Evolutionary conservation across 2,797 vertebrate genomes (phyloP), one percentile per base, ranked within the genome.

Genomic region (Rousettus madagascariensis): DNA sequence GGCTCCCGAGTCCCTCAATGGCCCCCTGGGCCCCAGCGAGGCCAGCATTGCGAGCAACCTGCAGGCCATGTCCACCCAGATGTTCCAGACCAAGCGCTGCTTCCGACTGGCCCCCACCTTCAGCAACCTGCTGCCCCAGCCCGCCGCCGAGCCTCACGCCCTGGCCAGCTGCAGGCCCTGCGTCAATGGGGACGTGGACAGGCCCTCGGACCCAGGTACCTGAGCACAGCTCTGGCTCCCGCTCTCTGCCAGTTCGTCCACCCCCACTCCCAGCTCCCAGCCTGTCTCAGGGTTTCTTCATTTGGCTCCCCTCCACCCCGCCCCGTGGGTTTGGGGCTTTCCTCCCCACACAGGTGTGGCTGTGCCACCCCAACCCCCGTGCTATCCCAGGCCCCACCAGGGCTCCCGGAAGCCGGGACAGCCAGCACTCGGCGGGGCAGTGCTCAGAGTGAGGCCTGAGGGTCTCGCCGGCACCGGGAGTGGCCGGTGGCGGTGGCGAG

Each of bases 41-140:
- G 98, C 99, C 22, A 99, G 99, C 98, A 99, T 99, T 90, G 99
- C 99, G 98, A 99, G 99, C 84, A 99, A 99, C 90, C 99, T 99
- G 0, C 99, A 99, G 98, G 99, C 99, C 97, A 99, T 99, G 99
- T 99, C 99, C 82, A 99, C 99, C 0, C 99, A 99, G 96, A 99
- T 99, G 90, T 99, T 99, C 96, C 99, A 99, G 98, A 99, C 99
- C 69, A 99, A 99, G 77, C 99, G 99, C 96, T 99, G 99, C 98
- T 99, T 99, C 97, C 99, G 99, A 8, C 98, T 99, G 97, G 99
- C 99, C 0, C 99, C 99, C 20, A 99, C 99, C 0, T 99, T 99
- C 98, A 99, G 99, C 98, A 99, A 99, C 97, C 98, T 99, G 96
- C 98, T 99, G 11, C 96, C 99, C 53, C 98, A 99, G 87, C 99